Evolutionary conservation across 2,888 invertebrate species (phyloP).

Genomic region (Camptogramma bilineatum): DNA sequence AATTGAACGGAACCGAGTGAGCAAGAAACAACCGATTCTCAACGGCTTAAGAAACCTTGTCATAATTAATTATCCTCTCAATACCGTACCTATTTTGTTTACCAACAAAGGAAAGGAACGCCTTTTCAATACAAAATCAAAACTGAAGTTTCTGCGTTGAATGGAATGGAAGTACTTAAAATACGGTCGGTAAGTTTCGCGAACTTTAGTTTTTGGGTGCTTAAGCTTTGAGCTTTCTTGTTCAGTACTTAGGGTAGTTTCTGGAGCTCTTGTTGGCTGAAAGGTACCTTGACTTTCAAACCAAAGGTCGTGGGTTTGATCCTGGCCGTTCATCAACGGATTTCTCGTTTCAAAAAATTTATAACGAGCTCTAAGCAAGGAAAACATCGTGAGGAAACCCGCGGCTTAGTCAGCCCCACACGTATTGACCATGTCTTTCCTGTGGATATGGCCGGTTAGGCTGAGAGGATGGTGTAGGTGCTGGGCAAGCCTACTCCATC

Average conservation of each 20-base stretch:
- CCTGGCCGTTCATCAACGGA: too few relatives aligned
- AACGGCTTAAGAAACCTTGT: conserved; percentile 11
- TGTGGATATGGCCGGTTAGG: too few relatives aligned
- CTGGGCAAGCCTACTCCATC: too few relatives aligned
- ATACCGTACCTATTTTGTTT: conserved; percentile 37
- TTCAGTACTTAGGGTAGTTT: conserved; percentile 9
- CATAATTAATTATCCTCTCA: conserved; percentile 31
- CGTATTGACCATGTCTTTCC: too few relatives aligned
- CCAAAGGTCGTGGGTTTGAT: too few relatives aligned
- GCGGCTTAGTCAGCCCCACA: too few relatives aligned
- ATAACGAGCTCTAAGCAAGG: too few relatives aligned
- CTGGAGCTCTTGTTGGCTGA: not conserved
- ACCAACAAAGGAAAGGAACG: conserved; percentile 47
- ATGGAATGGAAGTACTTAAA: conserved; percentile 23
- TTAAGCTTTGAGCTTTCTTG: conserved; percentile 8
- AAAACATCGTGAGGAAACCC: too few relatives aligned
- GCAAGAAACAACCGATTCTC: conserved; percentile 1
- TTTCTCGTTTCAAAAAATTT: too few relatives aligned
- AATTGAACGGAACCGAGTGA: not conserved
- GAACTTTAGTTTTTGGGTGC: conserved; percentile 20
- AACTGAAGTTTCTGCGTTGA: conserved; percentile 45
- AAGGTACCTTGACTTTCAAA: not conserved
- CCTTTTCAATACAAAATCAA: conserved; percentile 67
- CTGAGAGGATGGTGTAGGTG: too few relatives aligned
- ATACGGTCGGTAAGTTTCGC: conserved; percentile 24